Evolutionary conservation across 2,797 vertebrate species (phyloP).

Genomic region (Premnoplex brunnescens): DNA sequence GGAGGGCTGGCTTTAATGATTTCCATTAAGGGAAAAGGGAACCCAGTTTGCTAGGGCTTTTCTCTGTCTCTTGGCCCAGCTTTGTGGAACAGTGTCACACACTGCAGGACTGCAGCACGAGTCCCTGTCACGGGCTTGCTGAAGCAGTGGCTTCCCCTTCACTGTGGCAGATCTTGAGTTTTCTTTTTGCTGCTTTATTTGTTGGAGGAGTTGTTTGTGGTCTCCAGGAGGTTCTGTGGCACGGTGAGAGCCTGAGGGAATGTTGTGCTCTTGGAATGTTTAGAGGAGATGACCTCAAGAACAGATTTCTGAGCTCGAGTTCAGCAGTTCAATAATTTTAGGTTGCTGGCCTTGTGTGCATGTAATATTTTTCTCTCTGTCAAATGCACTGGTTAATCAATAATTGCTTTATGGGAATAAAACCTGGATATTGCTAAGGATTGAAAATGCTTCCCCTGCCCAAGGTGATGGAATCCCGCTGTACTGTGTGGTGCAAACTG

Average conservation of each 20-base stretch:
- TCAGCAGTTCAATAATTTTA: neutral
- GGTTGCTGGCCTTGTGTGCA: neutral
- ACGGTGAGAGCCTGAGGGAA: neutral
- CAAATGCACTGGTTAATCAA: neutral
- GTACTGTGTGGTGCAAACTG: neutral
- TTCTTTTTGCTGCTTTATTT: neutral
- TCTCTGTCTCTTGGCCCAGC: neutral
- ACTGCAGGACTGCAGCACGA: neutral
- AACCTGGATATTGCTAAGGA: neutral
- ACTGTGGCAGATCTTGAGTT: rapidly evolving
- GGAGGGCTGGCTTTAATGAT: neutral
- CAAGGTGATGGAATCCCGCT: neutral
- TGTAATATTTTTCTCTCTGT: neutral
- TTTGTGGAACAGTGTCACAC: neutral
- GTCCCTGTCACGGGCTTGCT: neutral
- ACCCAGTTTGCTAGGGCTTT: neutral
- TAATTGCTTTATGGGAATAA: neutral
- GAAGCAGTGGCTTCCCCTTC: neutral
- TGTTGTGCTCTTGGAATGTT: neutral
- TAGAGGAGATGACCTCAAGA: neutral
- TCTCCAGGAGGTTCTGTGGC: neutral
- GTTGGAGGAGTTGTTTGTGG: neutral
- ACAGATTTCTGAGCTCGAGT: neutral
- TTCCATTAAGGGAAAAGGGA: neutral
- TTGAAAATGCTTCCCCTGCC: neutral